Evolutionary conservation across 2,888 invertebrate species (phyloP), one percentile per base, ranked within the genome.

Genomic region (Ormyrus pomaceus): DNA sequence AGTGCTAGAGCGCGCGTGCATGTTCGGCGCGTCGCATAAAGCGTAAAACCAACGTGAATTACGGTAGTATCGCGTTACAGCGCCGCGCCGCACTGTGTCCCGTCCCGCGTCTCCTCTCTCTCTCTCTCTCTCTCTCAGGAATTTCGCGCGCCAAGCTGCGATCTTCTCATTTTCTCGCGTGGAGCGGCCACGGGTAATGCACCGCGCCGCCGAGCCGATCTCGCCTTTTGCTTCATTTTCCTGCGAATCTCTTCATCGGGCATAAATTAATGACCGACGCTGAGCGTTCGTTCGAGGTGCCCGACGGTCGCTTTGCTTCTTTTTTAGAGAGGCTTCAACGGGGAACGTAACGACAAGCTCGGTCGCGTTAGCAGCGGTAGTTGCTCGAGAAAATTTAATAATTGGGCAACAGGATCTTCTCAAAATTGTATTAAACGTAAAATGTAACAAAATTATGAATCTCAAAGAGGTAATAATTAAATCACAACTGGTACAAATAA

Each of bases 41-140:
- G 89, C 88, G 89, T 88, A 88, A 89, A 89, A 88, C 88, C 88
- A 89, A 88, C 88, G 88, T 89, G 90, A 90, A 89, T 90, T 90
- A 90, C 90, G 89, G 88, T 89, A 89, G 89, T 89, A 90, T 90
- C 90, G 87, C 87, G 87, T 90, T 90, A 88, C 90, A 87, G 84
- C 85, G 85, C 83, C 84, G 86, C 84, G 79, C 83, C 34, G 82
- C 83, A 85, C 82, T 82, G 82, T 82, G 11, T 9, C 56, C 13
- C 45, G 8, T 34, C 8, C 58, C 6, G 34, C 9, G 34, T 61
- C 4, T 6, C 3, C 65, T 10, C 45, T 34, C 13, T 61, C 62
- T 6, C 11, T 6, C 51, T 48, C 56, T 34, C 56, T 51, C 34
- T 8, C 46, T 64, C 34, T 65, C 48, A 75, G 69, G 75, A 75